Conservation (phyloP, 2,113 vertebrate species). For the Rhynchomys soricoides region DNA sequence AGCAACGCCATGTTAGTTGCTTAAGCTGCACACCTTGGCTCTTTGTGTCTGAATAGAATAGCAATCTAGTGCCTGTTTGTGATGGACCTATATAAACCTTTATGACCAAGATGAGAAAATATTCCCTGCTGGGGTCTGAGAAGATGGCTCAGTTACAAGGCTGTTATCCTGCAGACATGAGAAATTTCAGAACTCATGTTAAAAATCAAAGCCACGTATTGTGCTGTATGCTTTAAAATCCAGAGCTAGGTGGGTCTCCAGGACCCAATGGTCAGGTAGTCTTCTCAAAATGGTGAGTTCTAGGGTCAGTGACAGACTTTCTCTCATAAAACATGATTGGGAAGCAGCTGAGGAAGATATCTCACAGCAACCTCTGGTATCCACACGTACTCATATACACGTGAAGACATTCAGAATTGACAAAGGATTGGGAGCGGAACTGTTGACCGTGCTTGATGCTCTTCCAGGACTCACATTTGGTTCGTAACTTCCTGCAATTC, state of each 20-base stretch:
- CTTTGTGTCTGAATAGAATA: neutral
- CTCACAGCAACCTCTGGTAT: neutral
- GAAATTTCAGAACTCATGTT: neutral
- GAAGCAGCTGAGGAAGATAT: too few species aligned
- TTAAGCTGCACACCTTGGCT: neutral
- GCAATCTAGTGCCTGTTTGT: neutral
- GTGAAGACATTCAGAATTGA: neutral
- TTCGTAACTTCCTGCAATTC: neutral
- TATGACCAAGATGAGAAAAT: neutral
- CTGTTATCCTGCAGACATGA: neutral
- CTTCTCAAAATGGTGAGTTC: neutral
- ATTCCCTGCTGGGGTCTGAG: neutral
- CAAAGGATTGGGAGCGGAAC: neutral
- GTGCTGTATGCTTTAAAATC: too few species aligned
- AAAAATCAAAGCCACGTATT: neutral
- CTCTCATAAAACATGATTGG: too few species aligned
- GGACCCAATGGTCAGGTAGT: neutral
- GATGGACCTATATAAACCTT: neutral
- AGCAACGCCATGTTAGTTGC: slow-evolving; percentile 6
- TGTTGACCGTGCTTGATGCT: neutral
- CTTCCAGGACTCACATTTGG: neutral
- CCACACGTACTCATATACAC: too few species aligned
- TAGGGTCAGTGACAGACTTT: neutral
- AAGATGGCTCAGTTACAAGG: neutral
- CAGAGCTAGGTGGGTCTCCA: neutral